Evolutionary conservation across 2,113 vertebrate species (phyloP).

Genomic region (Etheostoma spectabile): DNA sequence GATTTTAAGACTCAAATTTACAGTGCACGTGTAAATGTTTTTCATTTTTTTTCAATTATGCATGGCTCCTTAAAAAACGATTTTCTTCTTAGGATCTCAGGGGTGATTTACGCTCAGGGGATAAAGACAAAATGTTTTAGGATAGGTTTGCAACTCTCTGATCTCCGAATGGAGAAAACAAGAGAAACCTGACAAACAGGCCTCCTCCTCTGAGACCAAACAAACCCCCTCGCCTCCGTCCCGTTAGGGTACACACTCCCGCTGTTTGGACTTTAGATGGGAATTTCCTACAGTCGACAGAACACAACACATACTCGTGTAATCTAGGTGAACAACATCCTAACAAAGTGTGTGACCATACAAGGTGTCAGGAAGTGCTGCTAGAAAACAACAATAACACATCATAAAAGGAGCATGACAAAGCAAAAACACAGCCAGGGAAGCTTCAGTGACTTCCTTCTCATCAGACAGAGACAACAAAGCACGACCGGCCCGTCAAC

Average conservation of each 20-base stretch:
- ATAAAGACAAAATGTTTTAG: neutral
- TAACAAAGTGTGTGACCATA: conserved; percentile 6
- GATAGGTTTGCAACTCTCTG: neutral
- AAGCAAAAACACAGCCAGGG: conserved; percentile 47
- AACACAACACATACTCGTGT: conserved; percentile 30
- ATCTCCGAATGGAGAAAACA: neutral
- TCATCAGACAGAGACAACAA: conserved; percentile 33
- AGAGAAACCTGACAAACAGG: conserved; percentile 12
- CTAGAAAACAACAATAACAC: conserved; percentile 11
- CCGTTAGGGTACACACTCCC: neutral
- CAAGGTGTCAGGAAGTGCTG: conserved; percentile 15
- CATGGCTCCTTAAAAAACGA: neutral
- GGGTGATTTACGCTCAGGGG: neutral
- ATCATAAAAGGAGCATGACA: conserved; percentile 29
- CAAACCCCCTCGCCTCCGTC: neutral
- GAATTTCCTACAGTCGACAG: neutral
- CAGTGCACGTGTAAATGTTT: neutral
- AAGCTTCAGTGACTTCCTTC: conserved; percentile 43
- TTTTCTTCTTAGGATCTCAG: neutral
- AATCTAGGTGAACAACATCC: conserved; percentile 39
- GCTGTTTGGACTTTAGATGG: conserved; percentile 4
- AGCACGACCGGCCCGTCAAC: conserved; percentile 24
- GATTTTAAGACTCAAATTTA: too few species aligned
- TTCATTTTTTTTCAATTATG: neutral
- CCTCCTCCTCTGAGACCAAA: conserved; percentile 19